Base-by-base conservation (phyloP, 2,888 invertebrate species). In the Hydropsyche betteni region DNA sequence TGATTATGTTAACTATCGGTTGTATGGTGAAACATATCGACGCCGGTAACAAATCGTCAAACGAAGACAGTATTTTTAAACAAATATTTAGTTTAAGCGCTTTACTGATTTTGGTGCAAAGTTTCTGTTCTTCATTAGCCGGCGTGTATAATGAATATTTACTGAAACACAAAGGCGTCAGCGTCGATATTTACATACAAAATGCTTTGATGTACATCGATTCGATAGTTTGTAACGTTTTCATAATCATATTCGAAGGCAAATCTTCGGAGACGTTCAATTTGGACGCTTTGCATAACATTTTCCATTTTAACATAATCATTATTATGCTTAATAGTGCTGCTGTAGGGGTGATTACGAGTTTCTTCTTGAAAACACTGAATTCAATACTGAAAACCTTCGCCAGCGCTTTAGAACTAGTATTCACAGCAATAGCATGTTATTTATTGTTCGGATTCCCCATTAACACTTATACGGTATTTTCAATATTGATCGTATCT, bases 91-190 rank as follows among this genome's bases (percentile, higher is more conserved):
- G 88, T 80, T 84, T 91, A 44, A 91, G 90, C 81, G 90, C 91
- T 38, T 80, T 92, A 38, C 90, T 91, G 44, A 91, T 92, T 76
- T 86, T 91, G 78, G 89, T 93, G 24, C 93, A 97, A 89, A 93
- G 94, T 70, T 90, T 96, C 79, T 97, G 94, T 82, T 98, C 98
- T 0, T 98, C 97, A 81, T 86, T 97, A 77, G 98, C 98, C 0
- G 98, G 98, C 5, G 98, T 98, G 3, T 98, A 97, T 84, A 98
- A 97, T 83, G 98, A 98, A 83, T 96, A 95, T 84, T 87, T 98
- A 73, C 86, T 98, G 4, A 98, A 98, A 86, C 93, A 92, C 38
- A 91, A 92, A 81, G 95, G 95, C 16, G 90, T 91, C 2, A 91
- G 93, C 80, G 93, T 96, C 0, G 94, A 96, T 82, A 94, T 98